These are phyloP conservation scores for Lerema accius DNA, from an alignment of 1,140 invertebrate species.

Conservation along the genomic window DNA sequence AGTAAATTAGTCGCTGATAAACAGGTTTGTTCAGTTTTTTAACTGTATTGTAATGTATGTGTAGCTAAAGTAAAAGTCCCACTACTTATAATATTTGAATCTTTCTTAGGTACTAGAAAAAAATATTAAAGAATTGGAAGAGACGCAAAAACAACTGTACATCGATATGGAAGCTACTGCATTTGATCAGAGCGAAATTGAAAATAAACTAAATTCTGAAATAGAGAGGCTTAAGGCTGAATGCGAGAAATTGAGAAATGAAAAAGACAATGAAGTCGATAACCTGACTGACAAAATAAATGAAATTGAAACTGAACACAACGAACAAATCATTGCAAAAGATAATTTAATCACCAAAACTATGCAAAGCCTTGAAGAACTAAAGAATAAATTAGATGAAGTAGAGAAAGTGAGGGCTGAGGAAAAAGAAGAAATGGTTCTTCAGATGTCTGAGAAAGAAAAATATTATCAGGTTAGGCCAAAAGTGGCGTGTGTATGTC, in stretches of 20 bases:
- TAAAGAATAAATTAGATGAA: slow-evolving; percentile 61
- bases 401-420: slow-evolving; percentile 57
- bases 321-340: slow-evolving; percentile 44
- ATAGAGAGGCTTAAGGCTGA: slow-evolving; percentile 71
- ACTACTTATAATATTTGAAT: slow-evolving; percentile 36
- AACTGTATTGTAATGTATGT: slow-evolving; percentile 34
- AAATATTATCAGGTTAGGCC: slow-evolving; percentile 63
- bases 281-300: slow-evolving; percentile 44
- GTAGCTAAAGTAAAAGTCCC: slow-evolving; percentile 16
- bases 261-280: slow-evolving; percentile 64
- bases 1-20: slow-evolving; percentile 47
- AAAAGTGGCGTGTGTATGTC: slow-evolving; percentile 37
- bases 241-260: slow-evolving; percentile 65
- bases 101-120: slow-evolving; percentile 60
- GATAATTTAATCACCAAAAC: slow-evolving; percentile 58
- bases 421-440: slow-evolving; percentile 62
- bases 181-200: slow-evolving; percentile 51
- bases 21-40: slow-evolving; percentile 57
- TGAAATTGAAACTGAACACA: slow-evolving; percentile 32
- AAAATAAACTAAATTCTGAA: slow-evolving; percentile 57
- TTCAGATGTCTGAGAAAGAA: slow-evolving; percentile 51
- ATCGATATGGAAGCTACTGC: slow-evolving; percentile 39
- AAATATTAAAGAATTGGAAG: slow-evolving; percentile 48
- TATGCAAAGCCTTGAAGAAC: slow-evolving; percentile 54
- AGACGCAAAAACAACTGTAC: slow-evolving; percentile 43